Base-by-base conservation (phyloP, 2,888 invertebrate genomes). In the Hyposoter didymator region DNA sequence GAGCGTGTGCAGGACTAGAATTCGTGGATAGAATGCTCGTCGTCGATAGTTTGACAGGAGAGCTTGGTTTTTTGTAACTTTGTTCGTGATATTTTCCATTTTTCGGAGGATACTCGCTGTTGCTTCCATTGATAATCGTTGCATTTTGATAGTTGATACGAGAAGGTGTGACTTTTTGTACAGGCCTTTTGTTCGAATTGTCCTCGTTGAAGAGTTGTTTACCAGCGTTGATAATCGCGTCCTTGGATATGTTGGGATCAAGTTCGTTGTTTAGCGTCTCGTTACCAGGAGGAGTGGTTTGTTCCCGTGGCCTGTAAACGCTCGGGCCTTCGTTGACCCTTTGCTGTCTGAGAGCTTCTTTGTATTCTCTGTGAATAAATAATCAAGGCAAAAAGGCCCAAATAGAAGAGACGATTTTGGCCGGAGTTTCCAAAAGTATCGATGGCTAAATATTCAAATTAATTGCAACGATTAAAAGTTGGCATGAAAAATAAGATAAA, bases 291-390 rank as follows among this genome's bases (percentile, higher is more conserved):
- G 95, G 95, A 66, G 95, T 94, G 72, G 95, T 95, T 88, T 95
- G 95, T 89, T 96, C 95, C 84, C 96, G 95, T 90, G 96, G 96
- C 88, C 96, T 95, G 94, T 97, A 97, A 84, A 97, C 96, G 87
- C 95, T 95, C 73, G 95, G 95, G 69, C 95, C 95, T 93, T 97
- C 97, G 94, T 97, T 97, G 87, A 96, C 97, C 89, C 98, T 95
- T 94, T 98, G 98, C 91, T 97, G 97, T 94, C 97, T 96, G 92
- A 98, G 94, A 83, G 98, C 98, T 95, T 98, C 98, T 95, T 98
- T 98, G 95, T 98, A 98, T 95, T 98, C 98, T 94, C 97, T 96
- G 28, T 67, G 43, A 39, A 43, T 28, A 69, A 80, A 67, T 8
- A 39, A 39, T 8, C 39, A 39, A 39, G 39, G 8, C 39, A 79